These are phyloP conservation scores for Ypsolopha scabrella DNA, from an alignment of 2,888 invertebrate genomes.

Conservation along the genomic window DNA sequence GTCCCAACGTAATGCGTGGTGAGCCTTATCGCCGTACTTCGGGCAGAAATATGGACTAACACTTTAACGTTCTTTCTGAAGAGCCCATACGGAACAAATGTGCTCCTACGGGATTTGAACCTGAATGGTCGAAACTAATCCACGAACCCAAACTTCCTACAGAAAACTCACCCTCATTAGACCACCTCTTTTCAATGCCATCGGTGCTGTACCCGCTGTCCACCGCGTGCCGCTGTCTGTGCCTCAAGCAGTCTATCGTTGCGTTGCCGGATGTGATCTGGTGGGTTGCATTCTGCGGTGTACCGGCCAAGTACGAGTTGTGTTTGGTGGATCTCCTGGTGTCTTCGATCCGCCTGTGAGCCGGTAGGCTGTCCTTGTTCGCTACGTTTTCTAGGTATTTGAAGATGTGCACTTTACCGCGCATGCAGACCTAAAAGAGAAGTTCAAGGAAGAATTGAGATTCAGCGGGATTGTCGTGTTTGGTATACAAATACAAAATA, in stretches of 20 bases:
- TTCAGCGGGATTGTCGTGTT: too few relatives aligned
- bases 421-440: conserved; percentile 81
- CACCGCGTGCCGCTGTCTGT: conserved; percentile 76
- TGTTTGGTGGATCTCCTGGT: conserved; percentile 56
- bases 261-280: conserved; percentile 55
- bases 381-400: conserved; percentile 94
- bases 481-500: too few relatives aligned
- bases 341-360: conserved; percentile 62
- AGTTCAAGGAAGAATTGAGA: too few relatives aligned
- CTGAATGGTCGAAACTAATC: too few relatives aligned
- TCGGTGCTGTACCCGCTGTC: conserved; percentile 94
- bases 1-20: too few relatives aligned
- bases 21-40: too few relatives aligned
- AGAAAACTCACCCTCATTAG: conserved; percentile 76
- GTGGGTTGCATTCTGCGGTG: conserved; percentile 35
- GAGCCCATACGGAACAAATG: too few relatives aligned
- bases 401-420: conserved; percentile 95
- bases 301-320: conserved; percentile 44
- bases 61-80: too few relatives aligned
- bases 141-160: too few relatives aligned
- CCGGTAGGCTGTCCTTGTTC: conserved; percentile 70
- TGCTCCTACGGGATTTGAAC: too few relatives aligned
- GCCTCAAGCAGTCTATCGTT: conserved; percentile 59
- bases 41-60: too few relatives aligned
- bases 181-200: conserved; percentile 85